These are phyloP conservation scores for Scolopax bukidnonensis DNA, from an alignment of 2,797 vertebrate genomes.

Conservation along the genomic window DNA sequence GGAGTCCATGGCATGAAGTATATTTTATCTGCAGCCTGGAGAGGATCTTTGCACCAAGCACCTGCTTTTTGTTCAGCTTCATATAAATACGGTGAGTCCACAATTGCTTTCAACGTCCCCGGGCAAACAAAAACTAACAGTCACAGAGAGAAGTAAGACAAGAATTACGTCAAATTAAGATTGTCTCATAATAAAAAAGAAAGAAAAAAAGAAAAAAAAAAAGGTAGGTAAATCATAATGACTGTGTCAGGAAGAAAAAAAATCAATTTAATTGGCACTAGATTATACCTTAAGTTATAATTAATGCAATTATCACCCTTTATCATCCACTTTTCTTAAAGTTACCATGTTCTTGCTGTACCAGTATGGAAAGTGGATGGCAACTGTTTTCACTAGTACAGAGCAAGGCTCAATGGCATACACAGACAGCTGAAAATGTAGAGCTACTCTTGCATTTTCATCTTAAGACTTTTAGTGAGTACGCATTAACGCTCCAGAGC, in stretches of 20 bases:
- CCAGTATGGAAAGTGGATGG: constrained; percentile 58
- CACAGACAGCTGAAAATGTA: constrained; percentile 68
- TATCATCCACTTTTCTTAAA: constrained; percentile 71
- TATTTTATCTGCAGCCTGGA: constrained; percentile 98
- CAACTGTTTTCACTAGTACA: constrained; percentile 66
- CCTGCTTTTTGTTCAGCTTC: constrained; percentile 99
- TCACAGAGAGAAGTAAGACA: constrained; percentile 90
- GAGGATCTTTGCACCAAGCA: constrained; percentile 99
- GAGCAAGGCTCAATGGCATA: constrained; percentile 67
- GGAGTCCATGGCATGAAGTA: constrained; percentile 99
- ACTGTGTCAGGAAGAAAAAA: constrained; percentile 73
- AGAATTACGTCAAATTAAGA: constrained; percentile 77
- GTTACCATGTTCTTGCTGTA: constrained; percentile 63
- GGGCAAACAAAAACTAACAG: constrained; percentile 99
- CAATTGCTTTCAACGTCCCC: constrained; percentile 98
- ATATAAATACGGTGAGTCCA: constrained; percentile 96
- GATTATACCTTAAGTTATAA: constrained; percentile 58
- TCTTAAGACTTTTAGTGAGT: constrained; percentile 63
- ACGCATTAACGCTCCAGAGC: constrained; percentile 55
- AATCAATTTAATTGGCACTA: constrained; percentile 70
- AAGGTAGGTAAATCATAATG: constrained; percentile 63
- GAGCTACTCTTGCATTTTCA: constrained; percentile 57
- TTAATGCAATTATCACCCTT: constrained; percentile 63
- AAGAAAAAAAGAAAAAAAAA: not conserved
- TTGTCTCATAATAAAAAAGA: not conserved